Evolutionary conservation across 2,797 vertebrate species (phyloP).

Genomic region (Hoplostethus atlanticus): DNA sequence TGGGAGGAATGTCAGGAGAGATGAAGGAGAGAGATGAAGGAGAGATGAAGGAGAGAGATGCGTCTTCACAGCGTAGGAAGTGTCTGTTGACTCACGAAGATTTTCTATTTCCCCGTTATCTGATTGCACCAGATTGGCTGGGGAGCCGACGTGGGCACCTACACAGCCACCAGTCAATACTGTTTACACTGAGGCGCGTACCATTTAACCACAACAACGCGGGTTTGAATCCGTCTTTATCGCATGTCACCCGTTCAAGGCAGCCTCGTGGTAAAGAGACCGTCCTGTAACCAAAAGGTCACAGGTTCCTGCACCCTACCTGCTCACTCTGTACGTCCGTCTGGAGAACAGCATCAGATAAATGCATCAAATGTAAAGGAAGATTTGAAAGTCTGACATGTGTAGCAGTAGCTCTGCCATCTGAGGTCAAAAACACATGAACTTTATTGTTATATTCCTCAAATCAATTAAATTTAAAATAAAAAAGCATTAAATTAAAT

Average conservation of each 20-base stretch:
- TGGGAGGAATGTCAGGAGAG: conserved; percentile 33
- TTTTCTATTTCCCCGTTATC: conserved; percentile 39
- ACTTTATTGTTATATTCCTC: background rate
- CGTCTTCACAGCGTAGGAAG: conserved; percentile 13
- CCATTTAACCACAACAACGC: no score
- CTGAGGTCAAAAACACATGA: no score
- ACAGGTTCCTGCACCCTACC: background rate
- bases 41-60: background rate
- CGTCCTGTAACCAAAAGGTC: no score
- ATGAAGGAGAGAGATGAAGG: conserved; percentile 19
- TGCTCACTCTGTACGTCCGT: no score
- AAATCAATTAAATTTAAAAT: background rate
- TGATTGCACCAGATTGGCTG: conserved; percentile 18
- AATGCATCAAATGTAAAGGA: no score
- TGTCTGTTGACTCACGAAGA: conserved; percentile 29
- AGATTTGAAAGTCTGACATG: no score
- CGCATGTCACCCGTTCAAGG: no score
- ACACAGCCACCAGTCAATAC: background rate
- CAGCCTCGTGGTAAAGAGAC: background rate
- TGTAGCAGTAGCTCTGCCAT: background rate
- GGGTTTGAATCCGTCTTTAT: no score
- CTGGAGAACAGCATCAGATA: no score
- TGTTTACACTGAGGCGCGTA: no score
- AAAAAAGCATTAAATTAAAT: no score
- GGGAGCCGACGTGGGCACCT: background rate